Conservation (phyloP, 2,888 invertebrate genomes). For the Lapara coniferarum region DNA sequence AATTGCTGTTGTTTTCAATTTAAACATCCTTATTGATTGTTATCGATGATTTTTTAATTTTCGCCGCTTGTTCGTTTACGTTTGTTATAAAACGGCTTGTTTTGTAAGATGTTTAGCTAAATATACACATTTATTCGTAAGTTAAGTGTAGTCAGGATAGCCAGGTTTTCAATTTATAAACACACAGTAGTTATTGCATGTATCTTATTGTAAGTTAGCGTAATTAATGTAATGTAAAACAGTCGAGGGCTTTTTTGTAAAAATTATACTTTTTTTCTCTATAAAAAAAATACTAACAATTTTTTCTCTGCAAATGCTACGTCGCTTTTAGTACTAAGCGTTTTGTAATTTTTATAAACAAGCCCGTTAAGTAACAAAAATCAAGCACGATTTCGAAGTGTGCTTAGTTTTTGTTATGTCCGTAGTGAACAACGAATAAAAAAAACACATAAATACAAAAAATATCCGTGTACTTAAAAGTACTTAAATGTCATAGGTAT, state of each 20-base stretch:
- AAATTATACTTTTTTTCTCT: conserved; percentile 26
- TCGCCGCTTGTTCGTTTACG: conserved; percentile 68
- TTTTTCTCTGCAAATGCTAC: conserved; percentile 17
- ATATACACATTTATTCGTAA: conserved; percentile 79
- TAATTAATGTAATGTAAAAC: conserved; percentile 82
- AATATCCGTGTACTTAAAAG: conserved; percentile 68
- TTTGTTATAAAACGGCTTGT: conserved; percentile 66
- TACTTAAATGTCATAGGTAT: conserved; percentile 76
- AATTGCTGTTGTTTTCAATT: conserved; percentile 79
- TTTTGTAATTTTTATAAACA: conserved; percentile 23
- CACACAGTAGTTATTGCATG: conserved; percentile 69
- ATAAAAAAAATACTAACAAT: conserved; percentile 12
- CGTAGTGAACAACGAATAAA: conserved; percentile 80
- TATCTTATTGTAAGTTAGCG: conserved; percentile 75
- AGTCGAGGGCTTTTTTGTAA: conserved; percentile 45
- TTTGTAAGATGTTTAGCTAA: conserved; percentile 72
- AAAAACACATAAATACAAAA: conserved; percentile 73
- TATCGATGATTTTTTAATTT: conserved; percentile 59
- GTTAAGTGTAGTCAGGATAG: conserved; percentile 81
- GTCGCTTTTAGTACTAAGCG: conserved; percentile 6
- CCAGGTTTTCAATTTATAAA: conserved; percentile 82
- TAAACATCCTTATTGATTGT: conserved; percentile 80
- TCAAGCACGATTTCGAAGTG: conserved; percentile 27
- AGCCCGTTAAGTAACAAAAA: conserved; percentile 19
- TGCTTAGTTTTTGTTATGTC: conserved; percentile 59